Evolutionary conservation across 2,797 vertebrate genomes (phyloP).

Genomic region (Sandelia bainsii): DNA sequence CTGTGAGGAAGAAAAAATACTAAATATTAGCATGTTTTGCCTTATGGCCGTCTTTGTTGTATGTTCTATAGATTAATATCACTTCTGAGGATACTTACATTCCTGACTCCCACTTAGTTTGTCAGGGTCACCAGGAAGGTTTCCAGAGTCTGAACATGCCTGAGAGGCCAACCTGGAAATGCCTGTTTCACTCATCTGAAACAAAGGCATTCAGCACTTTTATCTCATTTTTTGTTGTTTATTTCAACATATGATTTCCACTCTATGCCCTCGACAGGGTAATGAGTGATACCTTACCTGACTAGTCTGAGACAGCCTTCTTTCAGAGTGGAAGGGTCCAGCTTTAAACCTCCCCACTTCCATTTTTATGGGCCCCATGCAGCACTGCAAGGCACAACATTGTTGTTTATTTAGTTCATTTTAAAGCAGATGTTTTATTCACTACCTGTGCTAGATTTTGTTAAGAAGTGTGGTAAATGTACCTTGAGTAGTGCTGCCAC

Average conservation of each 20-base stretch:
- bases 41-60: too few relatives aligned
- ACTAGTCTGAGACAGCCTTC: slow-evolving; percentile 92
- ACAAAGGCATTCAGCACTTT: slow-evolving; percentile 14
- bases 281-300: slow-evolving; percentile 83
- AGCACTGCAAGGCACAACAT: slow-evolving; percentile 84
- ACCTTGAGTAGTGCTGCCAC: slow-evolving; percentile 96
- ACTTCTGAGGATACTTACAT: slow-evolving; percentile 77
- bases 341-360: slow-evolving; percentile 95
- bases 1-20: slow-evolving; percentile 58
- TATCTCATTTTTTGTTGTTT: not conserved
- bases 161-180: slow-evolving; percentile 81
- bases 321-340: slow-evolving; percentile 94
- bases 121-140: slow-evolving; percentile 80
- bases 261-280: not conserved
- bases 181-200: slow-evolving; percentile 81
- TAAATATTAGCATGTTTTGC: not conserved
- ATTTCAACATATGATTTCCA: not conserved
- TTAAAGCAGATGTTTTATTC: not conserved
- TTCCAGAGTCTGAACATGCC: slow-evolving; percentile 79
- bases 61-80: not conserved
- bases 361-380: slow-evolving; percentile 91
- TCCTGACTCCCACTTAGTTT: slow-evolving; percentile 79
- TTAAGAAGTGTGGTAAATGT: not conserved
- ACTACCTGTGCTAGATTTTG: not conserved
- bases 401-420: not conserved